These are phyloP conservation scores for Lycocorax pyrrhopterus DNA, from an alignment of 2,113 vertebrate genomes.

Conservation along the genomic window DNA sequence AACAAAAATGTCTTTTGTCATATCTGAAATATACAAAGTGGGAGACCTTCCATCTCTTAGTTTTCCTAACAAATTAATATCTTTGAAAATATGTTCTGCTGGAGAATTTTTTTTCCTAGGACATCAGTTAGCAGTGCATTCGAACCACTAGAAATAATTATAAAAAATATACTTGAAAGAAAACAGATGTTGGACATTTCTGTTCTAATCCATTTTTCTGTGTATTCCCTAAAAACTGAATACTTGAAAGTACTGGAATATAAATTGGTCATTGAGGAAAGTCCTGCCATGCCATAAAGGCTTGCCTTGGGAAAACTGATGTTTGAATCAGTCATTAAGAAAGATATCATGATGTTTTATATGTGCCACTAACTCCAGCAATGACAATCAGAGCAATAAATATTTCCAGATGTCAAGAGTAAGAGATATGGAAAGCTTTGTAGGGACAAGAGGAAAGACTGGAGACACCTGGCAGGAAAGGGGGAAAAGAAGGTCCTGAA, in stretches of 20 bases:
- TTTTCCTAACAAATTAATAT: neutral
- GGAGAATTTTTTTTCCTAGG: neutral
- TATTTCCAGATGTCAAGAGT: neutral
- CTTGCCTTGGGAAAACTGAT: neutral
- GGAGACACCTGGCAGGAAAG: neutral
- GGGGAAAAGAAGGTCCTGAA: neutral
- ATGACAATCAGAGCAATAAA: neutral
- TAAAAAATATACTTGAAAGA: neutral
- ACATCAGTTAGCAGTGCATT: neutral
- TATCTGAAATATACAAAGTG: neutral
- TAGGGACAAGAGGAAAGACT: neutral
- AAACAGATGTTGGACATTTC: neutral
- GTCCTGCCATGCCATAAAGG: neutral
- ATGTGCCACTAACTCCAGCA: neutral
- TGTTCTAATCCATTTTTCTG: neutral
- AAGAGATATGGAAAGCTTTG: neutral
- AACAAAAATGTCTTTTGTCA: neutral
- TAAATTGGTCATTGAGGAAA: neutral
- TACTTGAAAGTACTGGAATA: neutral
- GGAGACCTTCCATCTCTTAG: neutral
- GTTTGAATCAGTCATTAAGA: neutral
- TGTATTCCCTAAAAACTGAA: neutral
- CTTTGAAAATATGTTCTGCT: neutral
- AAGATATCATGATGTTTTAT: neutral
- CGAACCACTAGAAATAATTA: neutral